phyloP scores from a whole-genome alignment of 2,888 invertebrate species.

The Agrotis exclamationis region DNA sequence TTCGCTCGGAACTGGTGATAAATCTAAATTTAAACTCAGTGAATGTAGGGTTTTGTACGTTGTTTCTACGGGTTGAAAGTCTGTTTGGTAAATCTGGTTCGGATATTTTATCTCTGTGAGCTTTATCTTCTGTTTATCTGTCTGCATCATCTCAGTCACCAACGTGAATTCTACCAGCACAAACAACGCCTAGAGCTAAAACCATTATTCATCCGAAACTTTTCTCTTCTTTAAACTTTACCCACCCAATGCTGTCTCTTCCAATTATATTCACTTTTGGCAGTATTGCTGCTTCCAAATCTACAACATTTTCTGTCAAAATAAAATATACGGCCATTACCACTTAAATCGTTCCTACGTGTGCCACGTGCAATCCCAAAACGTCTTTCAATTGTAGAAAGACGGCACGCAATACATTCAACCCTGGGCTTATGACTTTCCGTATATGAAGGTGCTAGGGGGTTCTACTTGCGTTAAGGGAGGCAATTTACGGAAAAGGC shows the following conservation, averaged over 20 bases:
- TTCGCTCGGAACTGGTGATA: conserved; percentile 64
- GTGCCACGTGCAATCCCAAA: background rate
- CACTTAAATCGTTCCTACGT: conserved; percentile 24
- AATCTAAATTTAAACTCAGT: conserved; percentile 61
- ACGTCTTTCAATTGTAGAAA: conserved; percentile 3
- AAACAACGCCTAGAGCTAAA: background rate
- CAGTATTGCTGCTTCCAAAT: background rate
- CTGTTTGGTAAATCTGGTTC: background rate
- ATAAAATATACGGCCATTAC: conserved; percentile 18
- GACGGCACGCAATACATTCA: conserved; percentile 45
- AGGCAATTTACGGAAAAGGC: conserved; percentile 31
- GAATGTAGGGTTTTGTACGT: conserved; percentile 41
- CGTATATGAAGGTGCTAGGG: conserved; percentile 1
- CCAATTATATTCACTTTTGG: too few species aligned
- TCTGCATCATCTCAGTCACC: background rate
- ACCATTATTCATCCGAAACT: background rate
- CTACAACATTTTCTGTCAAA: background rate
- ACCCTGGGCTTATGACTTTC: conserved; percentile 27
- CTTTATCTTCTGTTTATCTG: background rate
- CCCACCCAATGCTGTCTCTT: too few species aligned
- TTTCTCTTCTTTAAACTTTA: too few species aligned
- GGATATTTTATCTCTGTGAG: background rate
- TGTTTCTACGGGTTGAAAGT: conserved; percentile 26
- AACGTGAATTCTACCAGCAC: background rate
- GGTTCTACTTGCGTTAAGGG: background rate